Evolutionary conservation across 1,140 invertebrate species (phyloP).

Genomic region (Temnothorax curvispinosus): DNA sequence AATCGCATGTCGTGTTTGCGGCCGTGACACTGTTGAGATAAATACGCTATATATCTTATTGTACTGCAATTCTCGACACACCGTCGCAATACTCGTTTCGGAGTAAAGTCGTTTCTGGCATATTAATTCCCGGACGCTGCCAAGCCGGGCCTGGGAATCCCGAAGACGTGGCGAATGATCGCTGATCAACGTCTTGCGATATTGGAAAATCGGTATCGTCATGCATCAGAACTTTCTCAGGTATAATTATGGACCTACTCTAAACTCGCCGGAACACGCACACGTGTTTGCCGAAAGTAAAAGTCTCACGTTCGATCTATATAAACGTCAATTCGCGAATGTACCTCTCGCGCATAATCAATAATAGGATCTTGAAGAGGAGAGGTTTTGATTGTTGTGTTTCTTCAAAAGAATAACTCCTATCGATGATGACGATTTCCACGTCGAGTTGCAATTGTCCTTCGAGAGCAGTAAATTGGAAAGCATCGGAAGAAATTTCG

Average conservation of each 20-base stretch:
- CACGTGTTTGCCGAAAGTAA: slow-evolving; percentile 5
- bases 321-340: not conserved
- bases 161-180: not conserved
- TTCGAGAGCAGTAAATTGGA: not conserved
- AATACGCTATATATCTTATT: not conserved
- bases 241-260: slow-evolving; percentile 15
- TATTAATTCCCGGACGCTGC: not conserved
- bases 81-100: not conserved
- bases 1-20: not conserved
- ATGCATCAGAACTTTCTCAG: slow-evolving; percentile 18
- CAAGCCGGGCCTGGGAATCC: slow-evolving; percentile 9
- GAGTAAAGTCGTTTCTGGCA: not conserved
- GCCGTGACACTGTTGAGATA: slow-evolving; percentile 32
- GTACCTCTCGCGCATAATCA: not conserved
- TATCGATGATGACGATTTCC: not conserved
- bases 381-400: not conserved
- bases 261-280: not conserved
- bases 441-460: not conserved
- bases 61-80: not conserved
- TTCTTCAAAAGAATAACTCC: not conserved
- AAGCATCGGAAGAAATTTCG: not conserved
- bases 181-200: not conserved
- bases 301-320: not conserved
- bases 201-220: slow-evolving; percentile 40
- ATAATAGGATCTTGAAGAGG: not conserved